phyloP scores from a whole-genome alignment of 2,113 vertebrate genomes.

The Abramis brama region DNA sequence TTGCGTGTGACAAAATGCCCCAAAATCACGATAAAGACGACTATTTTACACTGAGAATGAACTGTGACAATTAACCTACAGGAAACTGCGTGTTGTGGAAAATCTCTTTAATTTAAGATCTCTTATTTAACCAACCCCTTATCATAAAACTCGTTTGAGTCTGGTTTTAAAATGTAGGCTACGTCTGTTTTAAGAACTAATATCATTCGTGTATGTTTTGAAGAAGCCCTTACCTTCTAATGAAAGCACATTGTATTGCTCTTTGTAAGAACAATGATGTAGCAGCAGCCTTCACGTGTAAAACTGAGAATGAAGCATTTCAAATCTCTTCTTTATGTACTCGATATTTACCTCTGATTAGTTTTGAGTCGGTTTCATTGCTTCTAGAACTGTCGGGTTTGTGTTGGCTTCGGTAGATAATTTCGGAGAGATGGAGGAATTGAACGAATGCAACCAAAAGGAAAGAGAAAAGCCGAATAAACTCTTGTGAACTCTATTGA shows the following conservation, averaged over 20 bases:
- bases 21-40: background rate
- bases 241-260: background rate
- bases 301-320: background rate
- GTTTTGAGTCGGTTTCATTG: background rate
- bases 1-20: background rate
- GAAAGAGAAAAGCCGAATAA: conserved; percentile 4
- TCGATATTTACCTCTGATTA: background rate
- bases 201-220: background rate
- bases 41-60: background rate
- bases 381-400: conserved; percentile 2
- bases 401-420: background rate
- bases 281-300: background rate
- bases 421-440: background rate
- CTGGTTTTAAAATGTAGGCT: background rate
- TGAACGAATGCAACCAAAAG: conserved; percentile 7
- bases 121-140: background rate
- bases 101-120: background rate
- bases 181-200: background rate
- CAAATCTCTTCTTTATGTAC: background rate
- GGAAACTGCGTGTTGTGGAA: background rate
- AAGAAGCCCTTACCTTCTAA: background rate
- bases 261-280: background rate
- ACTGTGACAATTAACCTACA: background rate
- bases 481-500: conserved; percentile 28
- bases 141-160: background rate